phyloP scores from a whole-genome alignment of 2,113 vertebrate genomes.

The Marmota monax region DNA sequence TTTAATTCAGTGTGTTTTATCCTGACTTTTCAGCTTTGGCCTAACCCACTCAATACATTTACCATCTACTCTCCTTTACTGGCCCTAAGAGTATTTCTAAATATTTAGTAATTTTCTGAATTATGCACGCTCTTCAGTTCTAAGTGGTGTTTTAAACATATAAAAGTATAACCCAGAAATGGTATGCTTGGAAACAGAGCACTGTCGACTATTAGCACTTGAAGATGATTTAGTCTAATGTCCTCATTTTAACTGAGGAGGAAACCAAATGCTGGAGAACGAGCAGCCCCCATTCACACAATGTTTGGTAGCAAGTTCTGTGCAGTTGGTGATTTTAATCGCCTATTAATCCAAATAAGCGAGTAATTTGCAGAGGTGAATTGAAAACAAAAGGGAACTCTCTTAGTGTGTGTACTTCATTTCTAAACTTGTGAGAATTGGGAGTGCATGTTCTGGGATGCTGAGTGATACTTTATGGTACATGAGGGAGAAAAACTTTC shows the following conservation, averaged over 20 bases:
- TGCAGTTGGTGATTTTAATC: not conserved
- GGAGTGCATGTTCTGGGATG: not conserved
- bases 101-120: conserved; percentile 62
- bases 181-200: conserved; percentile 14
- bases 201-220: not conserved
- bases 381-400: not conserved
- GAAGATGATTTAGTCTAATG: not conserved
- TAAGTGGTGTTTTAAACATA: conserved; percentile 31
- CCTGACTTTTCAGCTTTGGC: not conserved
- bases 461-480: not conserved
- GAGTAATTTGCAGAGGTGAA: not conserved
- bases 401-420: not conserved
- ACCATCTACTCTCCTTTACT: conserved; percentile 33
- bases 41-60: not conserved
- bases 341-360: not conserved
- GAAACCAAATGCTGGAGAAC: not conserved
- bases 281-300: not conserved
- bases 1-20: conserved; percentile 23
- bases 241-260: not conserved
- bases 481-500: not conserved
- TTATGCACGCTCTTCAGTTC: not conserved
- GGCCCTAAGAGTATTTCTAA: conserved; percentile 55
- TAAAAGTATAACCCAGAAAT: not conserved
- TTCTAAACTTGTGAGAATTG: not conserved
- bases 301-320: not conserved